Percentiles rank a stretch among this genome's conserved stretches.
These are phyloP conservation scores for Calyptommatus sinebrachiatus DNA, from an alignment of 2,113 vertebrate species.

Conservation along the genomic window DNA sequence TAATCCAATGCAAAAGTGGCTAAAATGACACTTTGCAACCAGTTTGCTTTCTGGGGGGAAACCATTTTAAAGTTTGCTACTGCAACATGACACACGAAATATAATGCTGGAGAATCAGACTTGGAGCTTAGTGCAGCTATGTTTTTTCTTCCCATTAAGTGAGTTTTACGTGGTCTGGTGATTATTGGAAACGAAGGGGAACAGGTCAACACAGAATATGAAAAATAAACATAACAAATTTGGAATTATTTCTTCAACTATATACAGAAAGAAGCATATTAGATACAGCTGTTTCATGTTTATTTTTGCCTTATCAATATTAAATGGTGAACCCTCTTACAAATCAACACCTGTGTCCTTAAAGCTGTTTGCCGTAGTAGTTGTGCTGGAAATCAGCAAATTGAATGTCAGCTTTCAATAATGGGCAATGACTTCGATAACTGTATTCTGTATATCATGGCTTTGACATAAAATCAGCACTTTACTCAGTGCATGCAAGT, in stretches of 20 bases:
- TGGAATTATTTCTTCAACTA: background rate
- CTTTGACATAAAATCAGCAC: no score
- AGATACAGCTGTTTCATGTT: background rate
- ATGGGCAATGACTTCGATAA: no score
- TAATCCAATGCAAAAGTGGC: no score
- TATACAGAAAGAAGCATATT: background rate
- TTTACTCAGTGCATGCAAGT: no score
- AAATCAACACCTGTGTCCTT: no score
- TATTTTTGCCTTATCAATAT: no score
- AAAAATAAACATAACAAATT: background rate
- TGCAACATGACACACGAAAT: background rate
- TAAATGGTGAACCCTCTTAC: background rate
- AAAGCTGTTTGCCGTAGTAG: no score
- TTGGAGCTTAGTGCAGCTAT: background rate
- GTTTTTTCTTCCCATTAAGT: background rate
- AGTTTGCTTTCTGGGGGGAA: no score
- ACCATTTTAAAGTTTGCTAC: background rate
- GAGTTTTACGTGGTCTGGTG: background rate
- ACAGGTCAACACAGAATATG: background rate
- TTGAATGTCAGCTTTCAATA: no score
- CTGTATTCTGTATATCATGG: no score
- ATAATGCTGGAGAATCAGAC: background rate
- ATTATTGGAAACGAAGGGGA: conserved; percentile 31
- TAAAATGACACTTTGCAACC: no score
- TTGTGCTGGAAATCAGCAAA: no score